Evolutionary conservation across 1,140 invertebrate species (phyloP).

Genomic region (Bicyclus anynana): DNA sequence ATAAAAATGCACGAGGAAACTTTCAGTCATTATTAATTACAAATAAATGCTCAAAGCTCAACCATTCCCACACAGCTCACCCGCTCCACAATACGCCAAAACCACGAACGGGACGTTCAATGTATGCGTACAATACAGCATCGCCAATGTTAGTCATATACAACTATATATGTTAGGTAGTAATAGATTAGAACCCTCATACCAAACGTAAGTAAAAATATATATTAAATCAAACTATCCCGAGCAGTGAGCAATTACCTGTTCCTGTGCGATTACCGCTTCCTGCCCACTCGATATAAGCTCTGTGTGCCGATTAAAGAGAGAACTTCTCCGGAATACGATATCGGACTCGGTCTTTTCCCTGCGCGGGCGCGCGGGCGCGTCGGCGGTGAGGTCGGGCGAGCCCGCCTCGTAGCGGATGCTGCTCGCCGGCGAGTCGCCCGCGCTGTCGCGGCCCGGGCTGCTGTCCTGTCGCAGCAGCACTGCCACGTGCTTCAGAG

Average conservation of each 20-base stretch:
- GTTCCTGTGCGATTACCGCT: constrained; percentile 73
- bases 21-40: neutral
- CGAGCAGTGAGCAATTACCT: constrained; percentile 71
- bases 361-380: constrained; percentile 80
- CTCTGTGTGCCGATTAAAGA: constrained; percentile 82
- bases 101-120: constrained; percentile 35
- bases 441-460: constrained; percentile 55
- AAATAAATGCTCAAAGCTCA: constrained; percentile 7
- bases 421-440: constrained; percentile 62
- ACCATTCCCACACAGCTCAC: constrained; percentile 46
- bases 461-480: constrained; percentile 58
- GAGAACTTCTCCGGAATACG: constrained; percentile 81
- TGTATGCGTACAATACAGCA: constrained; percentile 38
- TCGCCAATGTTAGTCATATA: constrained; percentile 54
- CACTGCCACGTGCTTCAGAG: constrained; percentile 62
- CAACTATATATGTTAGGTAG: constrained; percentile 45
- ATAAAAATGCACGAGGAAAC: constrained; percentile 7
- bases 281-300: constrained; percentile 70
- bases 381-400: constrained; percentile 57
- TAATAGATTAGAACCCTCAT: constrained; percentile 55
- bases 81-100: constrained; percentile 32
- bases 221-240: constrained; percentile 70
- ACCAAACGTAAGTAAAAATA: constrained; percentile 60
- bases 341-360: constrained; percentile 93
- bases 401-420: constrained; percentile 54